Conservation (phyloP, 2,113 vertebrate species). For the Colinus virginianus region DNA sequence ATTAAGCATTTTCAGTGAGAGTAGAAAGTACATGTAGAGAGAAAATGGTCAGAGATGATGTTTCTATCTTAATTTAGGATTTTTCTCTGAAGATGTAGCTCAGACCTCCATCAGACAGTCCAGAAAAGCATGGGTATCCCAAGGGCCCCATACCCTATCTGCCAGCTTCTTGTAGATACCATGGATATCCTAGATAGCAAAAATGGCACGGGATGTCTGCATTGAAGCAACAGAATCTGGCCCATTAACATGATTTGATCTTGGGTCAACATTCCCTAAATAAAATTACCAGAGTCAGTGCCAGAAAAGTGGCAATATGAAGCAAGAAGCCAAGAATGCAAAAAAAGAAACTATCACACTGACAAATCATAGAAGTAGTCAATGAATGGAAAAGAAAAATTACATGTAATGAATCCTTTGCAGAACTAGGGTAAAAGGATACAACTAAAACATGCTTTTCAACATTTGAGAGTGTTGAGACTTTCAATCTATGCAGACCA, state of each 20-base stretch:
- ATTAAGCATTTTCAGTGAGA: not conserved
- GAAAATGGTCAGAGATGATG: not conserved
- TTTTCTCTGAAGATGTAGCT: not conserved
- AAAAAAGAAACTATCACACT: not conserved
- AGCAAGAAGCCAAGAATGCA: not conserved
- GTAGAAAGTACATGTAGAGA: not conserved
- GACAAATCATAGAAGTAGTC: not conserved
- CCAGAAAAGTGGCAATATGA: slow-evolving; percentile 12
- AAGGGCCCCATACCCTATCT: not conserved
- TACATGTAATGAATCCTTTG: slow-evolving; percentile 33
- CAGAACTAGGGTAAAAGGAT: slow-evolving; percentile 54
- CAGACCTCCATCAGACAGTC: not conserved
- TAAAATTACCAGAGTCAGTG: slow-evolving; percentile 6
- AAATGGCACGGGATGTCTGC: not conserved
- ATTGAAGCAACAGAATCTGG: slow-evolving; percentile 2
- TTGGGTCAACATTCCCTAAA: slow-evolving; percentile 26
- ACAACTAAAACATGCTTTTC: slow-evolving; percentile 46
- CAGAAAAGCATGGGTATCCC: slow-evolving; percentile 42
- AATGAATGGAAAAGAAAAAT: slow-evolving; percentile 18
- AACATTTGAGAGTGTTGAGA: slow-evolving; percentile 40
- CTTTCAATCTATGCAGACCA: slow-evolving; percentile 64
- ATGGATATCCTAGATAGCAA: not conserved
- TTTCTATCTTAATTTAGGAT: not conserved
- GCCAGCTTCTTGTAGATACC: not conserved
- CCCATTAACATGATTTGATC: not conserved